Base-by-base conservation (phyloP, 1,140 invertebrate genomes). In the Macrosteles quadrilineatus region DNA sequence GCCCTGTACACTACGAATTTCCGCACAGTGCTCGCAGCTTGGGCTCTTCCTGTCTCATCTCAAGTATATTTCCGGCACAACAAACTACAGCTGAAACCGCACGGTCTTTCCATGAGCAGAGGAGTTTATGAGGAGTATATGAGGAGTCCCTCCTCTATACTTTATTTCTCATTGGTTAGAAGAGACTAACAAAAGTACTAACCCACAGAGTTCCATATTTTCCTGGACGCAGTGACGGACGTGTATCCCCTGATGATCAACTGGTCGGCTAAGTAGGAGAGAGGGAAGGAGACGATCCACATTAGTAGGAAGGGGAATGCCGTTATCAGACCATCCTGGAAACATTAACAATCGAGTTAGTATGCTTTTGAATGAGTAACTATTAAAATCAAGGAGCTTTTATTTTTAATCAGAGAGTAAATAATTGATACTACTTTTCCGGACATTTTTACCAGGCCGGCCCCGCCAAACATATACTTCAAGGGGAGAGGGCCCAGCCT, bases 291-390 rank as follows among this genome's bases (percentile, higher is more conserved):
- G 3, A 80, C 62, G 12, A 84, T 9, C 80, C 82, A 85, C 25
- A 82, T 81, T 0, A 86, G 86, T 0, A 93, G 76, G 75, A 95
- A 96, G 0, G 95, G 95, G 12, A 96, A 76, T 0, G 94, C 89
- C 1, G 92, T 90, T 30, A 93, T 77, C 53, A 90, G 75, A 0
- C 94, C 91, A 76, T 94, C 91, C 88, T 94, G 25, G 2, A 66
- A 66, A 59, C 19, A 53, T 11, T 53, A 11, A 53, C 9, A 53
- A 11, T 53, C 6, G 6, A 53, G 50, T 53, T 53, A 21, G 19
- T 53, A 53, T n/a, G n/a, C n/a, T n/a, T n/a, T n/a, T n/a, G n/a
- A 43, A 43, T n/a, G 9, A 43, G 40, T 43, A 43, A 43, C n/a
- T 11, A 11, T 11, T 43, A 11, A 11, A 11, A 43, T 11, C 9